phyloP scores from a whole-genome alignment of 2,113 vertebrate genomes.

The Oreochromis aureus region DNA sequence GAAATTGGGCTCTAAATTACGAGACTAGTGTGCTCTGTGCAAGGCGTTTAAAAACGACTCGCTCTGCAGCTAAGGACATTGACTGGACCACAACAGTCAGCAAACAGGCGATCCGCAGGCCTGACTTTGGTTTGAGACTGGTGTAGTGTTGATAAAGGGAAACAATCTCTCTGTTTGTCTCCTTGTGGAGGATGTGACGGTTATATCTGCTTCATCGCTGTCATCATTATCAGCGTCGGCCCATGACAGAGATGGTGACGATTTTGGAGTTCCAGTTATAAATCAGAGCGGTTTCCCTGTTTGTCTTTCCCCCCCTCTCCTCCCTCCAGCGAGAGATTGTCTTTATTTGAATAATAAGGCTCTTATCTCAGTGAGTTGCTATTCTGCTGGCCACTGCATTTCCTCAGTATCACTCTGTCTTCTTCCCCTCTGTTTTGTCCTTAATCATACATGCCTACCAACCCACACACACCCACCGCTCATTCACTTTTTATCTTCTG shows the following conservation, averaged over 20 bases:
- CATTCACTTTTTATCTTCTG: constrained; percentile 18
- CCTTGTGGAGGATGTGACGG: background rate
- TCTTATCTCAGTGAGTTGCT: constrained; percentile 48
- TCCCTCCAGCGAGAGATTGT: constrained; percentile 7
- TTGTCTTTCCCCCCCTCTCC: background rate
- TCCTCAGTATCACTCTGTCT: background rate
- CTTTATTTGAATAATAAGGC: constrained; percentile 60
- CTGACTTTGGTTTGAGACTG: constrained; percentile 6
- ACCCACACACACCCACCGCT: background rate
- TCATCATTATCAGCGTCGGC: constrained; percentile 24
- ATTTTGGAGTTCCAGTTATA: constrained; percentile 29
- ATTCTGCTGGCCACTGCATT: constrained; percentile 10
- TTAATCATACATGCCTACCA: background rate
- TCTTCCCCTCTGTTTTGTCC: background rate
- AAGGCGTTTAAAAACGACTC: constrained; percentile 73
- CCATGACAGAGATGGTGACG: constrained; percentile 32
- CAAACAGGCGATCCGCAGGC: background rate
- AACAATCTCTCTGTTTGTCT: constrained; percentile 8
- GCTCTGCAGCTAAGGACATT: constrained; percentile 58
- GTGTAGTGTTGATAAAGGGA: background rate
- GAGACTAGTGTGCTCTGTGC: constrained; percentile 57
- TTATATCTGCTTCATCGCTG: constrained; percentile 35
- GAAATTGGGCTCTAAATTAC: constrained; percentile 91
- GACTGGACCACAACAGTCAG: constrained; percentile 2
- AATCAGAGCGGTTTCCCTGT: constrained; percentile 17